Conservation (phyloP, 1,140 invertebrate genomes). For the Formica exsecta region DNA sequence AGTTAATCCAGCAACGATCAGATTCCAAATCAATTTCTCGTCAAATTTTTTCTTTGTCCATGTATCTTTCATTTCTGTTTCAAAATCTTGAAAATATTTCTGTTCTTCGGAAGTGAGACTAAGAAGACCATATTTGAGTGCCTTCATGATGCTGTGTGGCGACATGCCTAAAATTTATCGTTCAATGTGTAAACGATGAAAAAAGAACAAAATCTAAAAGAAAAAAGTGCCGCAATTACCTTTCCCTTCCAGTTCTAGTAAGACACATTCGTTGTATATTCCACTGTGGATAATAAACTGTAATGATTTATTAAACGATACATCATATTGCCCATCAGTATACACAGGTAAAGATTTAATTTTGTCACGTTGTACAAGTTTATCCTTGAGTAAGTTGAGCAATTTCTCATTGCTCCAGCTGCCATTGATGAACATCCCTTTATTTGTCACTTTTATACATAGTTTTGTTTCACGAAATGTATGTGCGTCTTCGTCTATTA, state of each 20-base stretch:
- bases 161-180: constrained; percentile 68
- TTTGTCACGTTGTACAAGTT: constrained; percentile 35
- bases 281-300: constrained; percentile 64
- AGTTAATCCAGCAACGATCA: constrained; percentile 55
- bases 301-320: constrained; percentile 16
- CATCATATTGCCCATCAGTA: neutral
- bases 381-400: constrained; percentile 31
- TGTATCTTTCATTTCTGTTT: constrained; percentile 15
- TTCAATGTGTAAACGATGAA: constrained; percentile 1
- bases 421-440: constrained; percentile 65
- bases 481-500: neutral
- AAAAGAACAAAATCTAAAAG: neutral
- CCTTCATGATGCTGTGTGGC: constrained; percentile 62
- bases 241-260: constrained; percentile 56
- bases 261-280: constrained; percentile 63
- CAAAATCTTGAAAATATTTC: constrained; percentile 63
- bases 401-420: constrained; percentile 56
- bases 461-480: constrained; percentile 8
- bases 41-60: constrained; percentile 28
- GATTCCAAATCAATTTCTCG: constrained; percentile 63
- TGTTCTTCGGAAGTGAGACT: constrained; percentile 61
- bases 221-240: constrained; percentile 38
- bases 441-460: constrained; percentile 57
- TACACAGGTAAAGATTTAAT: constrained; percentile 7
- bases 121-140: constrained; percentile 72